A percentile compares a stretch with the other conserved stretches of the same genome.
Evolutionary conservation across 1,140 invertebrate genomes (phyloP).

Genomic region (Cydia amplana): DNA sequence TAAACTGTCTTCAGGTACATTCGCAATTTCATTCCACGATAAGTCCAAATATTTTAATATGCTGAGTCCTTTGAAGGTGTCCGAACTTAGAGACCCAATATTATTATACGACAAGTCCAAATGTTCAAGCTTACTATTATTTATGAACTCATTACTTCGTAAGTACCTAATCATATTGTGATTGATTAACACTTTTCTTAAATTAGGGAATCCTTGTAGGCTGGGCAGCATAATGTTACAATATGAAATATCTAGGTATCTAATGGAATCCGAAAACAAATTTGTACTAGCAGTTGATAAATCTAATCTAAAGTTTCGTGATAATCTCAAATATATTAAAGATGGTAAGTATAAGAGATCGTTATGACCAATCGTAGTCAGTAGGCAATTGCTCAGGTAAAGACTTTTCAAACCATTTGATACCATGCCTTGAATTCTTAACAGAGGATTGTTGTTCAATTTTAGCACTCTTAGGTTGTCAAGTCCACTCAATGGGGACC

Average conservation of each 20-base stretch:
- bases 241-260: slow-evolving; percentile 81
- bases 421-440: slow-evolving; percentile 70
- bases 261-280: slow-evolving; percentile 79
- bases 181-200: slow-evolving; percentile 80
- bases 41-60: slow-evolving; percentile 82
- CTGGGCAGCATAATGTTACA: slow-evolving; percentile 83
- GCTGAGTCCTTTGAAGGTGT: slow-evolving; percentile 80
- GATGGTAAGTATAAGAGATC: slow-evolving; percentile 76
- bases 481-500: slow-evolving; percentile 77
- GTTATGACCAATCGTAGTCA: slow-evolving; percentile 71
- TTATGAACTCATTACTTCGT: slow-evolving; percentile 80
- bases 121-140: slow-evolving; percentile 81
- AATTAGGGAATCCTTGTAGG: slow-evolving; percentile 81
- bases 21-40: slow-evolving; percentile 83
- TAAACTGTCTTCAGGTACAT: slow-evolving; percentile 79
- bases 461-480: slow-evolving; percentile 77
- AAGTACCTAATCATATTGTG: slow-evolving; percentile 82
- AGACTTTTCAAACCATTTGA: slow-evolving; percentile 78
- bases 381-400: slow-evolving; percentile 80
- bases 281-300: slow-evolving; percentile 58
- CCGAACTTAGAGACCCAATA: slow-evolving; percentile 78
- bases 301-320: slow-evolving; percentile 79
- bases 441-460: slow-evolving; percentile 78
- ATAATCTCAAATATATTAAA: slow-evolving; percentile 77
- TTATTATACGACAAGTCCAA: slow-evolving; percentile 84